Evolutionary conservation across 2,113 vertebrate genomes (phyloP).

Genomic region (Urocolius indicus): DNA sequence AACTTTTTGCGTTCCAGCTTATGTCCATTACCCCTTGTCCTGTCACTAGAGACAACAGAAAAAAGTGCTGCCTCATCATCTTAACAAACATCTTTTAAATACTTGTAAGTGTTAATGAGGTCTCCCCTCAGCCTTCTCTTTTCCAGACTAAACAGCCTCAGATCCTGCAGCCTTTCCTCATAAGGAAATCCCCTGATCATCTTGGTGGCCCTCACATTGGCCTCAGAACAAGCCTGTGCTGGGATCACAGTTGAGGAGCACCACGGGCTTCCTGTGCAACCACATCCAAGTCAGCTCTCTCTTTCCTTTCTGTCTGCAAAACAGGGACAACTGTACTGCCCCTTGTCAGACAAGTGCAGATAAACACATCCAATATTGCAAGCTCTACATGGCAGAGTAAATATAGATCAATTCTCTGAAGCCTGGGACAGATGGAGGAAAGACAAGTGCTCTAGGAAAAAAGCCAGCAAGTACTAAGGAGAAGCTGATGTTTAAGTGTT

Average conservation of each 20-base stretch:
- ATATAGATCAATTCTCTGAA: fast-evolving
- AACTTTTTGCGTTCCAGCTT: too few species aligned
- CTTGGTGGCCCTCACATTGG: background rate
- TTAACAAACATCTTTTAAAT: too few species aligned
- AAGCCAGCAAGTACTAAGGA: background rate
- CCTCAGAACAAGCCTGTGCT: background rate
- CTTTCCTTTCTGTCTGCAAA: background rate
- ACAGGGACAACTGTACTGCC: fast-evolving
- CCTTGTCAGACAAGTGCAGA: fast-evolving
- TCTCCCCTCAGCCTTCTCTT: too few species aligned
- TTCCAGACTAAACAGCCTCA: too few species aligned
- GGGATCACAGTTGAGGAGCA: fast-evolving
- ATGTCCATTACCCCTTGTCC: too few species aligned
- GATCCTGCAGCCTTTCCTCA: too few species aligned
- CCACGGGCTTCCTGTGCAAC: background rate
- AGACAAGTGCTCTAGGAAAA: too few species aligned
- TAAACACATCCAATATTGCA: fast-evolving
- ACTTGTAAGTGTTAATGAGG: too few species aligned
- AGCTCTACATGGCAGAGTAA: background rate
- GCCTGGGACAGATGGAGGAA: background rate
- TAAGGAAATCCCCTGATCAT: too few species aligned
- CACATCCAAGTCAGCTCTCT: fast-evolving
- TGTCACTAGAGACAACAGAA: too few species aligned
- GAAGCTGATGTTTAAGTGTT: background rate
- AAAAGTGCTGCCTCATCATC: too few species aligned